Percentiles rank a stretch among this genome's conserved stretches.
Evolutionary conservation across 1,140 invertebrate species (phyloP).

Genomic region (Spodoptera frugiperda): DNA sequence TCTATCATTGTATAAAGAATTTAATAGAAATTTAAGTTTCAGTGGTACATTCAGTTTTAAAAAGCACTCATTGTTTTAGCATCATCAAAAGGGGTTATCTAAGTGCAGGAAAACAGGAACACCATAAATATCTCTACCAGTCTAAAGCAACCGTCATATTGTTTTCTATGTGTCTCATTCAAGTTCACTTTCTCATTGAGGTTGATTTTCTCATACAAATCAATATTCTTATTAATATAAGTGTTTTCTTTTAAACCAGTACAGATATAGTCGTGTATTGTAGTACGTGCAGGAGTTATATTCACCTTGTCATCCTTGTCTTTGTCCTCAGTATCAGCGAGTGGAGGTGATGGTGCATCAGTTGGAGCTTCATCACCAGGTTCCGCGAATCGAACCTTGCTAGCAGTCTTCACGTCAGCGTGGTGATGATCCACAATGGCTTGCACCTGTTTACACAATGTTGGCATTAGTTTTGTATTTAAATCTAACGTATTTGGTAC

Average conservation of each 20-base stretch:
- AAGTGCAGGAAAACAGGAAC: not conserved
- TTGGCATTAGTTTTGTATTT: not conserved
- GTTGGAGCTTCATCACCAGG: slow-evolving; percentile 77
- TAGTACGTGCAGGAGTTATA: slow-evolving; percentile 48
- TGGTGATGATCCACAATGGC: slow-evolving; percentile 96
- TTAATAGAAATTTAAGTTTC: too few species aligned
- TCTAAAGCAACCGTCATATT: too few species aligned
- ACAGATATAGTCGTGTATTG: not conserved
- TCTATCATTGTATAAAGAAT: too few species aligned
- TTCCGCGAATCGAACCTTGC: slow-evolving; percentile 95
- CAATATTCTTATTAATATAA: too few species aligned
- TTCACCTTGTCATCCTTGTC: slow-evolving; percentile 83
- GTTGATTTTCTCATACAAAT: too few species aligned
- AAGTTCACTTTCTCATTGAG: too few species aligned
- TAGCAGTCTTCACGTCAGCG: slow-evolving; percentile 91
- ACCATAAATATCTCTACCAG: too few species aligned
- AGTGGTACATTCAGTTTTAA: too few species aligned
- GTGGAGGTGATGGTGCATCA: slow-evolving; percentile 81
- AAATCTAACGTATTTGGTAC: too few species aligned
- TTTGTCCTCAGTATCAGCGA: slow-evolving; percentile 78
- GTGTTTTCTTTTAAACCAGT: not conserved
- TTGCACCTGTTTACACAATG: slow-evolving; percentile 90
- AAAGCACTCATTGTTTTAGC: not conserved
- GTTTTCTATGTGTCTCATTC: too few species aligned
- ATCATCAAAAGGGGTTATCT: not conserved